phyloP scores from a whole-genome alignment of 2,888 invertebrate genomes.

The Euplexia lucipara region DNA sequence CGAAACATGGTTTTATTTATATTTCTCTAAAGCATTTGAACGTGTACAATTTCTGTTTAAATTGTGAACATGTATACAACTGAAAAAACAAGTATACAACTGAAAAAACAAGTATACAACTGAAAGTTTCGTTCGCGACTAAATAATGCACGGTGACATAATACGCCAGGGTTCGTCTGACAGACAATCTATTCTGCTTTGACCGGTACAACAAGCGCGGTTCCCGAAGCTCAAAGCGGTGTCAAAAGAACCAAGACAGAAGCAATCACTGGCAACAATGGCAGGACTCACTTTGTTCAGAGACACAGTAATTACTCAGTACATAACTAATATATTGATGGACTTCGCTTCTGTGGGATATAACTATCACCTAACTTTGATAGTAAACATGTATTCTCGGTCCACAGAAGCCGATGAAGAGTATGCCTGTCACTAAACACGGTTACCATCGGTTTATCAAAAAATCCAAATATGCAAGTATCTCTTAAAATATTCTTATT shows the following conservation, averaged over 20 bases:
- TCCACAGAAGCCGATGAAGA: background rate
- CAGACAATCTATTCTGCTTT: constrained; percentile 1
- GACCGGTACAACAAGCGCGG: background rate
- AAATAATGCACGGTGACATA: background rate
- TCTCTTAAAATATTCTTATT: too few species aligned
- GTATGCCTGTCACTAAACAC: background rate
- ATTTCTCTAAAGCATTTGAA: background rate
- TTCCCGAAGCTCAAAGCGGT: background rate
- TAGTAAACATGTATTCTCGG: background rate
- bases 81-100: background rate
- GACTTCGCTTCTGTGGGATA: background rate
- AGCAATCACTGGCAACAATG: background rate
- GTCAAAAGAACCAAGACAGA: constrained; percentile 2
- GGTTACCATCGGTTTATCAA: too few species aligned
- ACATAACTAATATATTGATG: constrained; percentile 1
- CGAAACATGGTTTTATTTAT: too few species aligned
- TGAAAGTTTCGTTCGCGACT: background rate
- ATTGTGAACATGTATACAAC: background rate
- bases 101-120: background rate
- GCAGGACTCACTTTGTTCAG: background rate
- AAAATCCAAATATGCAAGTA: background rate
- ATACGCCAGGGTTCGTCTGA: too few species aligned
- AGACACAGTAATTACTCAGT: background rate
- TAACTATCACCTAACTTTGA: background rate
- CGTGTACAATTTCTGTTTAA: background rate